These are phyloP conservation scores for Eutolmus rufibarbis DNA, from an alignment of 2,888 invertebrate genomes.

Conservation along the genomic window DNA sequence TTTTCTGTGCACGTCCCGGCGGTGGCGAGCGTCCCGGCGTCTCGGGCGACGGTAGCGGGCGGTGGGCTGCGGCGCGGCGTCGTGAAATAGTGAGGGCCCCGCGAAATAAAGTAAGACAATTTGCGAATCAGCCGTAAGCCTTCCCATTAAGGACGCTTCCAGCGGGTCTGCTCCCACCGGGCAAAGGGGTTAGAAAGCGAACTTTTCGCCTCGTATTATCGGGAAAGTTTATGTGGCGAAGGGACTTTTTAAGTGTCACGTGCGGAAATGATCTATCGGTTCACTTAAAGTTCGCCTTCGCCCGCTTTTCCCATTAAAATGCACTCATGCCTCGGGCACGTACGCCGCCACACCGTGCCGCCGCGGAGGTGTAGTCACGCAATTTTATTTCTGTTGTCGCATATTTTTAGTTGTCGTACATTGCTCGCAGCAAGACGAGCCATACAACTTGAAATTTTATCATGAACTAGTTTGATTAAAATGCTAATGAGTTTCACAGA, in stretches of 20 bases:
- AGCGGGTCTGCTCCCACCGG: neutral
- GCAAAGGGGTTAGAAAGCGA: neutral
- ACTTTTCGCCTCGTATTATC: neutral
- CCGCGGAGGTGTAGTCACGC: constrained; percentile 13
- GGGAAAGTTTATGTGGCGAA: constrained; percentile 7
- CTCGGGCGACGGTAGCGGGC: neutral
- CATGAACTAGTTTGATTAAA: constrained; percentile 34
- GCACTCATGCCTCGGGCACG: constrained; percentile 13
- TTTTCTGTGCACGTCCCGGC: neutral
- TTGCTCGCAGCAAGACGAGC: neutral
- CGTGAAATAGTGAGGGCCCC: neutral
- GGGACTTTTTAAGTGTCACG: constrained; percentile 27
- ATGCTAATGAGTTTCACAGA: constrained; percentile 21
- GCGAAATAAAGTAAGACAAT: constrained; percentile 32
- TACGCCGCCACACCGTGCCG: neutral
- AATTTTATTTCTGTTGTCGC: constrained; percentile 26
- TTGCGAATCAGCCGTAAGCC: neutral
- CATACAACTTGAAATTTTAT: constrained; percentile 8
- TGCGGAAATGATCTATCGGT: constrained; percentile 31
- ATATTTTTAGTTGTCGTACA: neutral
- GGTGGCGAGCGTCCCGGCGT: neutral
- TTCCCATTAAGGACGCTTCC: neutral
- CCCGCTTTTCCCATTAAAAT: neutral
- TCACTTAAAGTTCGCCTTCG: constrained; percentile 9
- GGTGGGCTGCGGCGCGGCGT: neutral